phyloP scores from a whole-genome alignment of 2,113 vertebrate species.

The Phyllopteryx taeniolatus region DNA sequence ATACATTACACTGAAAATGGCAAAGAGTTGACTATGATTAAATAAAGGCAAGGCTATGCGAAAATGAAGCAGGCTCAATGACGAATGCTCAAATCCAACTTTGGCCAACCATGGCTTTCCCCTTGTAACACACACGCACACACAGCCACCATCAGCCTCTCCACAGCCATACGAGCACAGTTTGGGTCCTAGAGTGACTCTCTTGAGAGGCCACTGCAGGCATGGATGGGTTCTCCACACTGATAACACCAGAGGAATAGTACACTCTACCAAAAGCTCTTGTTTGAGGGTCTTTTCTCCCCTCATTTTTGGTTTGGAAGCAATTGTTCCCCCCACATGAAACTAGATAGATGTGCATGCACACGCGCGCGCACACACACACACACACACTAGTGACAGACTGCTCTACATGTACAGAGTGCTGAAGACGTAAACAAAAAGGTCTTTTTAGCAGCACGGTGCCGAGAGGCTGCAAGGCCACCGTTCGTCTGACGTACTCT shows the following conservation, averaged over 20 bases:
- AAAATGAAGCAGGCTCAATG: neutral
- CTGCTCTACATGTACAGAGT: conserved; percentile 66
- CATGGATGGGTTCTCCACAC: conserved; percentile 29
- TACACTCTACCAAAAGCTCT: conserved; percentile 23
- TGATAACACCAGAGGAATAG: conserved; percentile 22
- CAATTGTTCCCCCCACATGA: conserved; percentile 31
- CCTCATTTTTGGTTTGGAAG: conserved; percentile 29
- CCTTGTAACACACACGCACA: conserved; percentile 18
- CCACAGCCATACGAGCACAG: conserved; percentile 56
- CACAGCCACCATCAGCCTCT: conserved; percentile 32
- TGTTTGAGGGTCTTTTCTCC: conserved; percentile 30
- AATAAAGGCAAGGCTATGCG: neutral
- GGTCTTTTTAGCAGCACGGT: conserved; percentile 58
- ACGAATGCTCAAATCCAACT: neutral
- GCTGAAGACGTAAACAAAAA: conserved; percentile 64
- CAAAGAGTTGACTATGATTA: neutral
- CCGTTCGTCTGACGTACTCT: conserved; percentile 37
- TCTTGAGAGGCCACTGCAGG: conserved; percentile 32
- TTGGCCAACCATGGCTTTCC: conserved; percentile 1
- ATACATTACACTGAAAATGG: neutral
- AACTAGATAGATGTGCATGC: conserved; percentile 40
- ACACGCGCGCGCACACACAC: neutral
- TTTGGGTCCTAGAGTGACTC: conserved; percentile 41
- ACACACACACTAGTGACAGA: conserved; percentile 44
- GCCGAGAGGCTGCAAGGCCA: conserved; percentile 60